Evolutionary conservation across 2,888 invertebrate species (phyloP), one percentile per base, ranked within the genome.

Genomic region (Sericinus montela): DNA sequence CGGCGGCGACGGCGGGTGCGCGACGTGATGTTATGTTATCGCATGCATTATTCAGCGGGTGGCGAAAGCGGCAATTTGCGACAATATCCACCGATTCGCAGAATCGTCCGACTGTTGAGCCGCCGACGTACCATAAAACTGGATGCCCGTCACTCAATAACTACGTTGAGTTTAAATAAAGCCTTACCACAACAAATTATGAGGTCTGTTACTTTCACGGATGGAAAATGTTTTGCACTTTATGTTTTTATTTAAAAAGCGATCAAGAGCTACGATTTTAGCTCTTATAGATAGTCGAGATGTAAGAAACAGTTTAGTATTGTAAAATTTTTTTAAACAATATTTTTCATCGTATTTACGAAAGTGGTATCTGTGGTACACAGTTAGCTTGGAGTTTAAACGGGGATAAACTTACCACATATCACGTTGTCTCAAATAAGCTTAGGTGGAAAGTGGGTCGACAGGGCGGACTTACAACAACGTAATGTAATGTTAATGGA

Each of bases 1-100:
- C 51, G 53, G 55, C 52, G 56, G 63, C 61, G 59, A 62, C 59
- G 65, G 62, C 60, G 61, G 64, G 69, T 63, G 63, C 65, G 69
- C 71, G 70, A 83, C 80, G 86, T 86, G 86, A 83, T 79, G 82
- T 78, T 82, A 86, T 86, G 84, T 78, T 85, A 81, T 82, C 83
- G 75, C 83, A 87, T 87, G 82, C 81, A 87, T 87, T 83, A 88
- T 88, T 86, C 87, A 88, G 74, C 75, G 75, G 75, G 78, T 75
- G 85, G 86, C 84, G 87, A 88, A 87, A 88, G 87, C 87, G 80
- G 84, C 83, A 84, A 86, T 87, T 86, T 87, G 87, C 85, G 86
- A 85, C 87, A 85, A 82, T 87, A 87, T 87, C 84, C 86, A 84
- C 75, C 68, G 83, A 76, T 86, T 87, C 87, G 79, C 75, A 75